Evolutionary conservation across 2,888 invertebrate genomes (phyloP), one percentile per base, ranked within the genome.

Genomic region (Cremastinae sp.): DNA sequence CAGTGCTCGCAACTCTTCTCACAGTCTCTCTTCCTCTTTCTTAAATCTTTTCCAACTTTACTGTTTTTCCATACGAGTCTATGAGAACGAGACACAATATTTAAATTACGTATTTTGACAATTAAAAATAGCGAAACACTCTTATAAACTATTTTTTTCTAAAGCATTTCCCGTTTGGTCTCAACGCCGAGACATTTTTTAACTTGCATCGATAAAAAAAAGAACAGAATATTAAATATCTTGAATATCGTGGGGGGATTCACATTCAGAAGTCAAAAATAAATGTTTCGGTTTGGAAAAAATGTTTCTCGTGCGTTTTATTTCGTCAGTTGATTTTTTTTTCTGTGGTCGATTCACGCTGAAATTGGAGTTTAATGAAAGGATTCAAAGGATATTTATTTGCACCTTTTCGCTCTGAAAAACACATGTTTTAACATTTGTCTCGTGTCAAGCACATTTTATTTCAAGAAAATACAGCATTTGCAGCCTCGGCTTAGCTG

Each of bases 361-460:
- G 39, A 28, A 56, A 55, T 51, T 20, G 28, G 28, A 28, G 2
- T 28, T 28, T 28, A 28, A 28, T 28, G 5, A 28, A 28, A 28
- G 28, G 28, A 28, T 28, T 2, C 28, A 28, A n/a, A 28, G 28
- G 28, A 28, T 28, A 28, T 45, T 14, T 45, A 28, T n/a, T 12
- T 3, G 10, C 22, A 14, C 1, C 43, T 59, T 5, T 0, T 43
- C 43, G 43, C 14, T 5, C 14, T n/a, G 9, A 28, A 43, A 18
- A 37, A 8, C n/a, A 22, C 20, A 45, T 59, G 12, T 16, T 12
- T 66, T 55, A 45, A 56, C n/a, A 45, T 55, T 43, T 28, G 53
- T 20, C 28, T 45, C 16, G 49, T 51, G 49, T 59, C 49, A 49
- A 43, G 61, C 53, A 70, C 70, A 37, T 47, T 62, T 61, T 61